A percentile compares a stretch with the other conserved stretches of the same genome.
Evolutionary conservation across 1,140 invertebrate species (phyloP).

Genomic region (Trachymyrmex septentrionalis): DNA sequence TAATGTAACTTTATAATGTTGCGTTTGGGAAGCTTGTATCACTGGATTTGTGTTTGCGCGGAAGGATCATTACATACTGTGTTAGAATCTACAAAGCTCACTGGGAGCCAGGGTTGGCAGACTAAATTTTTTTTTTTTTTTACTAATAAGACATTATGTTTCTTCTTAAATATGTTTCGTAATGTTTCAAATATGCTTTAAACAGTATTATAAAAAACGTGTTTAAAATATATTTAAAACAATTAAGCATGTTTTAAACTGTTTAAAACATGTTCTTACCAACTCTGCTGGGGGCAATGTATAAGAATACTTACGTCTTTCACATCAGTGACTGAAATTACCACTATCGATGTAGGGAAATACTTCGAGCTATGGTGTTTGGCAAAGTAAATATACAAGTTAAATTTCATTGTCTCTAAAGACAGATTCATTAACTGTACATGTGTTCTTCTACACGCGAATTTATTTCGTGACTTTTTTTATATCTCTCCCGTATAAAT

Average conservation of each 20-base stretch:
- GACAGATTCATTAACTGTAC: background rate
- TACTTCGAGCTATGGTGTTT: slow-evolving; percentile 46
- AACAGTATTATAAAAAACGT: no score
- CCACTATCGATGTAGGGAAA: slow-evolving; percentile 25
- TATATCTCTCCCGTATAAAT: background rate
- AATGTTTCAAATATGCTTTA: no score
- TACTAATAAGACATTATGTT: no score
- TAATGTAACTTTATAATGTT: slow-evolving; percentile 72
- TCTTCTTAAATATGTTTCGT: no score
- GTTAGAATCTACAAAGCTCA: slow-evolving; percentile 73
- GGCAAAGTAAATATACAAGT: slow-evolving; percentile 51
- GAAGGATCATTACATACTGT: slow-evolving; percentile 53
- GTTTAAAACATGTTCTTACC: no score
- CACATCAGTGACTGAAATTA: slow-evolving; percentile 76
- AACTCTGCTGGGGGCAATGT: slow-evolving; percentile 55
- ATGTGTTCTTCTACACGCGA: slow-evolving; percentile 30
- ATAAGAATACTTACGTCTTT: slow-evolving; percentile 78
- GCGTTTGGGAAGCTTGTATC: slow-evolving; percentile 79
- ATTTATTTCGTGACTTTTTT: slow-evolving; percentile 24
- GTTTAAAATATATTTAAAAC: no score
- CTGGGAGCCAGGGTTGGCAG: background rate
- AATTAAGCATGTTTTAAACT: no score
- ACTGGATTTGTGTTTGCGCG: slow-evolving; percentile 26
- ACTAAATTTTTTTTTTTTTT: no score
- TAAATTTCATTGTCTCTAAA: slow-evolving; percentile 25